Conservation (phyloP, 1,140 invertebrate genomes). For the Calosoma granatense region DNA sequence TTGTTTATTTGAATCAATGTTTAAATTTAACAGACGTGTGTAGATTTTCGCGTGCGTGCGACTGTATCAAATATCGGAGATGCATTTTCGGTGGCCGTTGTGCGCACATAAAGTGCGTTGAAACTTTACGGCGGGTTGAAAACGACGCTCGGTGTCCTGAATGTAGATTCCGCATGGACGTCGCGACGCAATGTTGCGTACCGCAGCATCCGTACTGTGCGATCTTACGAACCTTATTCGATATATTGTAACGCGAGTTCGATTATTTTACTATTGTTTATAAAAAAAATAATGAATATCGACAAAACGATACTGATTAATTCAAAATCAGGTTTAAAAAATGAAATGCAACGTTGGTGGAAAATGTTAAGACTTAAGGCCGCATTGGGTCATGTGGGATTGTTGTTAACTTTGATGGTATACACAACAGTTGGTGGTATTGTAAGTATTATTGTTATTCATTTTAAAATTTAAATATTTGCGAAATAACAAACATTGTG, state of each 20-base stretch:
- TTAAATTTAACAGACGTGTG: no score
- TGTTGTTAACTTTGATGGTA: constrained; percentile 57
- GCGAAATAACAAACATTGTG: no score
- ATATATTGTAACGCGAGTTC: no score
- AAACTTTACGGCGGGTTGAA: no score
- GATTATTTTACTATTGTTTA: no score
- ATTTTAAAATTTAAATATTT: constrained; percentile 10
- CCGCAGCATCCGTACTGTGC: not conserved
- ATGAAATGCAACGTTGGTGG: constrained; percentile 30
- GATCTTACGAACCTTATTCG: no score
- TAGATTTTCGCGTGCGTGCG: no score
- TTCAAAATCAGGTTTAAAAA: constrained; percentile 23
- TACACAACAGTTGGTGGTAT: constrained; percentile 64
- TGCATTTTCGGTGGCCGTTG: no score
- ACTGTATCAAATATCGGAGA: no score
- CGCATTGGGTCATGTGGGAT: constrained; percentile 54
- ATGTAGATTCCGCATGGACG: not conserved
- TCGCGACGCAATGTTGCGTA: not conserved
- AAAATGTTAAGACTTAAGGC: constrained; percentile 43
- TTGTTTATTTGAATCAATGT: no score
- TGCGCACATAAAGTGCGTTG: no score
- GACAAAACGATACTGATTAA: not conserved
- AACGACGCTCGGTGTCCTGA: not conserved
- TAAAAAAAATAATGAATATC: not conserved
- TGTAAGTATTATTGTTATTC: constrained; percentile 41